These are phyloP conservation scores for Alethe diademata DNA, from an alignment of 2,113 vertebrate genomes.

Conservation along the genomic window DNA sequence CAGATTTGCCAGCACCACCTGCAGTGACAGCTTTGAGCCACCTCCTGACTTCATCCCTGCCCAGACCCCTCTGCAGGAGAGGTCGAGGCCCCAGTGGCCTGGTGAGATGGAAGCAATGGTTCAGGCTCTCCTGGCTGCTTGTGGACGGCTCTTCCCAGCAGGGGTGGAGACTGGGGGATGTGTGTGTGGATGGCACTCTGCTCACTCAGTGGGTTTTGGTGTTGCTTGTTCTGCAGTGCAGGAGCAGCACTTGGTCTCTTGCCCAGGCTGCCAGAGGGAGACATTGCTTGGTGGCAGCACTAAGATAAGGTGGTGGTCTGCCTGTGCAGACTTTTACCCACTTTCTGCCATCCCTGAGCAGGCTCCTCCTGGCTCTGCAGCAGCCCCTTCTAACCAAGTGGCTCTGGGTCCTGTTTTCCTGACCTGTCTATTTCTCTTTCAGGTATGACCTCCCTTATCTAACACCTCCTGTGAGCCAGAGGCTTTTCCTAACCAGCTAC, in stretches of 20 bases:
- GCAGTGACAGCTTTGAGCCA: background rate
- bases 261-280: background rate
- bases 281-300: background rate
- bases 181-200: fast-evolving
- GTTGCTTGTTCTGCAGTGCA: background rate
- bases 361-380: background rate
- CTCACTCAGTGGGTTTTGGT: background rate
- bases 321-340: background rate
- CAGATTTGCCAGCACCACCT: background rate
- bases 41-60: background rate
- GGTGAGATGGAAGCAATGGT: background rate
- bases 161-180: background rate
- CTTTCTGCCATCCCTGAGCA: background rate
- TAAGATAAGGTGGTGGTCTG: background rate
- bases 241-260: background rate
- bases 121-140: background rate
- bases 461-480: conserved; percentile 45
- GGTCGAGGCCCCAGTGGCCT: background rate
- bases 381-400: background rate
- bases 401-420: background rate
- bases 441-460: conserved; percentile 68
- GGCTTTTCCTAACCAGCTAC: conserved; percentile 59
- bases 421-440: conserved; percentile 50
- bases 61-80: background rate
- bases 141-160: background rate